Percentiles rank a stretch among this genome's conserved stretches.
Conservation (phyloP, 2,113 vertebrate species). For the Alces alces region DNA sequence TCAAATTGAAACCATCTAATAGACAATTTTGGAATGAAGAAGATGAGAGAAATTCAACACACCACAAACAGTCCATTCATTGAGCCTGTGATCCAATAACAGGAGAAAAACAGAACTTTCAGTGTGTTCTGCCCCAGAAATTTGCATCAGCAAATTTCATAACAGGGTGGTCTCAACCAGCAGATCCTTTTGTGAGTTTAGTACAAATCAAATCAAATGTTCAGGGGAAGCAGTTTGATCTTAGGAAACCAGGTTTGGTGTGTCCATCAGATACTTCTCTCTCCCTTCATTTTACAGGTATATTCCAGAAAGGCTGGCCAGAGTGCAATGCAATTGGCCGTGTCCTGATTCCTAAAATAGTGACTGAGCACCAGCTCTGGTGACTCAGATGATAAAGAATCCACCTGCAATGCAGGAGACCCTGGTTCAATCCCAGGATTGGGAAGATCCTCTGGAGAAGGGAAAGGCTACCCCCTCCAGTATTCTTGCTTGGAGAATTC, state of each 20-base stretch:
- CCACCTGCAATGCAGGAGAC: background rate
- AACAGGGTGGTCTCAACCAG: background rate
- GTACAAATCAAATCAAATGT: background rate
- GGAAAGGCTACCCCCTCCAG: background rate
- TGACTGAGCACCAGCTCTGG: background rate
- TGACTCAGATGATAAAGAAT: background rate
- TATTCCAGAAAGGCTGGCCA: background rate
- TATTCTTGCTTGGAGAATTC: background rate
- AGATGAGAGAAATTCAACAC: conserved; percentile 22
- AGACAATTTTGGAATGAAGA: conserved; percentile 46
- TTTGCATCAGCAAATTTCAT: background rate
- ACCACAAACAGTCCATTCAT: background rate
- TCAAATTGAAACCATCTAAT: conserved; percentile 56
- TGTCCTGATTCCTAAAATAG: background rate
- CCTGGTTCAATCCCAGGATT: background rate
- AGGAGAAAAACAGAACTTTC: background rate
- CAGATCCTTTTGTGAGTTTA: background rate
- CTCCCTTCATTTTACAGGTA: background rate
- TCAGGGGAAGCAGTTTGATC: background rate
- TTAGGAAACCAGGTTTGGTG: background rate
- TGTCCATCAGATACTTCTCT: background rate
- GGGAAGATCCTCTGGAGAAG: background rate
- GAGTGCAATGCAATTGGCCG: background rate
- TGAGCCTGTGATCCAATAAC: background rate
- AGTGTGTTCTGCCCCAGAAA: background rate